phyloP scores from a whole-genome alignment of 2,797 vertebrate genomes.

The Vultur gryphus region DNA sequence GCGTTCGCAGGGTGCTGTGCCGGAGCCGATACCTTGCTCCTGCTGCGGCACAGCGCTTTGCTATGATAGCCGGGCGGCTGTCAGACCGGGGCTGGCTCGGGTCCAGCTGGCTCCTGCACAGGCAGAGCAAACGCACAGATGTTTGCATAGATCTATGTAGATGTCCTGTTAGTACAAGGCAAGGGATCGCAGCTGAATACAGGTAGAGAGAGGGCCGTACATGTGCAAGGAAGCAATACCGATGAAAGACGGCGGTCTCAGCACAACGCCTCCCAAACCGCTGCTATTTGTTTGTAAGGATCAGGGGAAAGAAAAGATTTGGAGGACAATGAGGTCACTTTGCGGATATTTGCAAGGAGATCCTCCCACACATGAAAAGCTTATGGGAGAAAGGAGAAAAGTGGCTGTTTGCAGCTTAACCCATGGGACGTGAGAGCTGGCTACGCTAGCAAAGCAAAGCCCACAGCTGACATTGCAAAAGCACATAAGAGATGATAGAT shows the following conservation, averaged over 20 bases:
- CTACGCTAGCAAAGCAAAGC: neutral
- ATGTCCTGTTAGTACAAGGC: neutral
- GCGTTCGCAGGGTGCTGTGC: rapidly evolving
- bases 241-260: rapidly evolving
- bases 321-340: neutral
- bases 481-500: slow-evolving; percentile 33
- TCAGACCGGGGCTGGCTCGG: rapidly evolving
- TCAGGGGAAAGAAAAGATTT: neutral
- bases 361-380: slow-evolving; percentile 23
- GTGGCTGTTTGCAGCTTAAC: slow-evolving; percentile 31
- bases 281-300: neutral
- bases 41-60: rapidly evolving
- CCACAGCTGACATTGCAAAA: slow-evolving; percentile 6
- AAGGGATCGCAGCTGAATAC: neutral
- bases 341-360: neutral
- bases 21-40: rapidly evolving
- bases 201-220: rapidly evolving
- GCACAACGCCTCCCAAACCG: rapidly evolving
- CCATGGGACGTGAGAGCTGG: neutral
- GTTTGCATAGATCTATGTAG: neutral
- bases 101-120: neutral
- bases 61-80: rapidly evolving
- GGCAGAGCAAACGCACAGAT: neutral
- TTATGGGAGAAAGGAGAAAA: slow-evolving; percentile 7
- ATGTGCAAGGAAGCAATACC: rapidly evolving